phyloP scores from a whole-genome alignment of 2,888 invertebrate species.

The Andrena bucephala region DNA sequence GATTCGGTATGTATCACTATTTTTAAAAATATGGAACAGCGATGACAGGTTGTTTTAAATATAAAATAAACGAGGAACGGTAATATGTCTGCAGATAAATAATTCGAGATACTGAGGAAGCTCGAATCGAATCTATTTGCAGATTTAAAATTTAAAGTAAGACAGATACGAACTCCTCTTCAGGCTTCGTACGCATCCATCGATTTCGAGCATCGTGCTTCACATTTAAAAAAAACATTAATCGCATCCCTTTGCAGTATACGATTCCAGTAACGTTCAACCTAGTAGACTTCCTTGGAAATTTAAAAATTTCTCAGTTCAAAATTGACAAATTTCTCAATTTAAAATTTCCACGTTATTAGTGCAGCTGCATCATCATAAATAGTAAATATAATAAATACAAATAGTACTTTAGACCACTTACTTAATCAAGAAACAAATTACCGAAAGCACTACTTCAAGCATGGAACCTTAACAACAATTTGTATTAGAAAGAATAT shows the following conservation, averaged over 20 bases:
- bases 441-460: too few species aligned
- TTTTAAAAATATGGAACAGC: background rate
- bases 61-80: background rate
- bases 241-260: conserved; percentile 15
- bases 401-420: too few species aligned
- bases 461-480: too few species aligned
- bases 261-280: background rate
- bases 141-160: conserved; percentile 27
- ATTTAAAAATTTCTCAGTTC: background rate
- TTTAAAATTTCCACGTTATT: background rate
- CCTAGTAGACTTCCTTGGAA: background rate
- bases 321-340: background rate
- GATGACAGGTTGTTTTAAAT: background rate
- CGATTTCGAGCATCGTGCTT: conserved; percentile 15
- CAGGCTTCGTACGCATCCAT: background rate
- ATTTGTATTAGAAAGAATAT: too few species aligned
- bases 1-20: background rate
- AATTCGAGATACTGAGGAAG: background rate
- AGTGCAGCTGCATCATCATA: background rate
- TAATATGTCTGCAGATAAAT: background rate
- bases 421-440: too few species aligned
- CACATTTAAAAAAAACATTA: conserved; percentile 42
- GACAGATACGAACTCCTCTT: background rate
- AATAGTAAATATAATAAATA: too few species aligned
- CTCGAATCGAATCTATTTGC: background rate